Evolutionary conservation across 1,140 invertebrate species (phyloP).

Genomic region (Camponotus vicinus): DNA sequence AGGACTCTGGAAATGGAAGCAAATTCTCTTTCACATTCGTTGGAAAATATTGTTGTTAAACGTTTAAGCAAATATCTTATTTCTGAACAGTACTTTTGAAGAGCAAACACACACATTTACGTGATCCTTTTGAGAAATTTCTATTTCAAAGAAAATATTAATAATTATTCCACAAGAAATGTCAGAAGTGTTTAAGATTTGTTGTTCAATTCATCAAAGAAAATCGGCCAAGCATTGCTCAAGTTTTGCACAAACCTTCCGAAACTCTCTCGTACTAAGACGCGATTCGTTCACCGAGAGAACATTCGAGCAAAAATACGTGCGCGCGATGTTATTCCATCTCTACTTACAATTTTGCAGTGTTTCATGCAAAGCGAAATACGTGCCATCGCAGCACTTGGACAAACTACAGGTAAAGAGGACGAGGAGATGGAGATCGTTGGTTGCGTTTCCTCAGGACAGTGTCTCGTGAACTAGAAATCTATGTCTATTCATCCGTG

Average conservation of each 20-base stretch:
- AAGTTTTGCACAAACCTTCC: conserved; percentile 1
- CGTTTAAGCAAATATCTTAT: background rate
- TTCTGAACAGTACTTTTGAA: background rate
- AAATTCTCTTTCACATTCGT: background rate
- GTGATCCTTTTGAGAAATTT: background rate
- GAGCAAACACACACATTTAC: background rate
- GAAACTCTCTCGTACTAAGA: conserved; percentile 4
- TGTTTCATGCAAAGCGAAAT: conserved; percentile 33
- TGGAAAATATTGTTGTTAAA: background rate
- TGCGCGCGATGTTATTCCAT: conserved; percentile 49
- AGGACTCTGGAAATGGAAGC: background rate
- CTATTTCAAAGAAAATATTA: background rate
- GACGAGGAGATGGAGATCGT: conserved; percentile 33
- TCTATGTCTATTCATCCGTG: conserved; percentile 66
- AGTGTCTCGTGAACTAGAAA: conserved; percentile 70
- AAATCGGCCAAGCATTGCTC: background rate
- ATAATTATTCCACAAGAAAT: conserved; percentile 27
- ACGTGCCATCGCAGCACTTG: background rate
- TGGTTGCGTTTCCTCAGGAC: conserved; percentile 46
- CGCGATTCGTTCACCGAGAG: background rate
- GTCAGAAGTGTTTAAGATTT: background rate
- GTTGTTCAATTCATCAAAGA: conserved; percentile 34
- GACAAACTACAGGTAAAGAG: conserved; percentile 44
- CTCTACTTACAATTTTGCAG: conserved; percentile 53
- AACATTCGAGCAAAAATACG: conserved; percentile 22